phyloP scores from a whole-genome alignment of 2,888 invertebrate genomes.

The Glaucopsyche alexis region DNA sequence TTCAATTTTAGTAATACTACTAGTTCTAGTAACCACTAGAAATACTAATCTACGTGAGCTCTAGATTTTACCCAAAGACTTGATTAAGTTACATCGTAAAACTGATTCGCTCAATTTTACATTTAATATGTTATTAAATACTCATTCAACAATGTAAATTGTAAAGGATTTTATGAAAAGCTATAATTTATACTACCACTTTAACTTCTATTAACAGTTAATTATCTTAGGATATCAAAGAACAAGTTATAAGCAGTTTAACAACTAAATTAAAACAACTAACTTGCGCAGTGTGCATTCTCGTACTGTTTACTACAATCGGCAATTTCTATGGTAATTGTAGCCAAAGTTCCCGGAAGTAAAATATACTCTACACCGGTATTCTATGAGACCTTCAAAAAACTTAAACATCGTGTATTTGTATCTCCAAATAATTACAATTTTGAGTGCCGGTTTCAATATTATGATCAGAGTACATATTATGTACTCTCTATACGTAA shows the following conservation, averaged over 20 bases:
- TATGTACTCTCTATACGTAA: no score
- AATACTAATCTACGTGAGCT: not conserved
- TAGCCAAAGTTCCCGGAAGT: no score
- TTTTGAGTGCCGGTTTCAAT: no score
- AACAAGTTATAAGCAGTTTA: not conserved
- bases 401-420: no score
- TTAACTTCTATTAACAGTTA: not conserved
- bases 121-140: slow-evolving; percentile 16
- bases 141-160: not conserved
- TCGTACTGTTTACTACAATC: no score
- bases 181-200: slow-evolving; percentile 1
- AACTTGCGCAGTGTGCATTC: no score
- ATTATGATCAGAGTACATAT: no score
- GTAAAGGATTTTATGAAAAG: slow-evolving; percentile 7
- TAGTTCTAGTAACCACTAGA: not conserved
- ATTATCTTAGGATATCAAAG: not conserved
- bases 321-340: no score
- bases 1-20: slow-evolving; percentile 21
- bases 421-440: no score
- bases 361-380: no score
- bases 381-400: no score
- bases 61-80: not conserved
- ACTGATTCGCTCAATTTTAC: slow-evolving; percentile 11
- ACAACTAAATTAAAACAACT: not conserved
- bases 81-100: not conserved